Percentiles rank a stretch among this genome's conserved stretches.
Conservation (phyloP, 2,888 invertebrate genomes). For the Cheilosia pagana region DNA sequence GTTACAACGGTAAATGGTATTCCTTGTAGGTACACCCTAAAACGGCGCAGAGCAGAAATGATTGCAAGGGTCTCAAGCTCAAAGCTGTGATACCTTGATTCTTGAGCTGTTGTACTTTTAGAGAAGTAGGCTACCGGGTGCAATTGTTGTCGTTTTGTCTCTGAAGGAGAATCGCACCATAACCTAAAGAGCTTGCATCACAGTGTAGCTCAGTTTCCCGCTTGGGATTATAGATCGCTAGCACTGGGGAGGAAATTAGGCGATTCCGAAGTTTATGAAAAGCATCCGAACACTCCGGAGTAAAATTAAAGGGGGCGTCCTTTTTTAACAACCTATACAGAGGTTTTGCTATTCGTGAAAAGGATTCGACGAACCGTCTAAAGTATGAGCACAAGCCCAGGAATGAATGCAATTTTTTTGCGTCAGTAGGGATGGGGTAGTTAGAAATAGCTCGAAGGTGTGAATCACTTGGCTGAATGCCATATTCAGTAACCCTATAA, state of each 20-base stretch:
- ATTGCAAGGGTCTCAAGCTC: conserved; percentile 78
- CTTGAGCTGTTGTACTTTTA: conserved; percentile 73
- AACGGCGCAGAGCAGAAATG: conserved; percentile 72
- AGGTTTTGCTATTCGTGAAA: background rate
- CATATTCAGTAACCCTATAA: conserved; percentile 25
- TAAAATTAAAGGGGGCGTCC: background rate
- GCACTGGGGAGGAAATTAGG: conserved; percentile 31
- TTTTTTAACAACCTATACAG: background rate
- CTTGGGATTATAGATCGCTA: conserved; percentile 77
- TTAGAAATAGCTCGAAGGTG: conserved; percentile 22
- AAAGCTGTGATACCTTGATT: conserved; percentile 77
- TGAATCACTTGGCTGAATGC: too few relatives aligned
- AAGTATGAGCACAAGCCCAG: background rate
- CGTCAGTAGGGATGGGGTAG: conserved; percentile 44
- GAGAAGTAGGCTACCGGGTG: conserved; percentile 78
- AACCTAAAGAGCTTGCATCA: conserved; percentile 77
- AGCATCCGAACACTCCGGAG: background rate
- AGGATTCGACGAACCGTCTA: background rate
- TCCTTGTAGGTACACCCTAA: too few relatives aligned
- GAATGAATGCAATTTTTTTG: conserved; percentile 41
- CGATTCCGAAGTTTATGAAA: background rate
- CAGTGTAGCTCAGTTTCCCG: conserved; percentile 76
- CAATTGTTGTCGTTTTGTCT: conserved; percentile 74
- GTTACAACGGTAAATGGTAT: too few relatives aligned
- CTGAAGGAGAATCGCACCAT: conserved; percentile 77